Base-by-base conservation (phyloP, 2,113 vertebrate genomes). In the Corvus hawaiiensis region DNA sequence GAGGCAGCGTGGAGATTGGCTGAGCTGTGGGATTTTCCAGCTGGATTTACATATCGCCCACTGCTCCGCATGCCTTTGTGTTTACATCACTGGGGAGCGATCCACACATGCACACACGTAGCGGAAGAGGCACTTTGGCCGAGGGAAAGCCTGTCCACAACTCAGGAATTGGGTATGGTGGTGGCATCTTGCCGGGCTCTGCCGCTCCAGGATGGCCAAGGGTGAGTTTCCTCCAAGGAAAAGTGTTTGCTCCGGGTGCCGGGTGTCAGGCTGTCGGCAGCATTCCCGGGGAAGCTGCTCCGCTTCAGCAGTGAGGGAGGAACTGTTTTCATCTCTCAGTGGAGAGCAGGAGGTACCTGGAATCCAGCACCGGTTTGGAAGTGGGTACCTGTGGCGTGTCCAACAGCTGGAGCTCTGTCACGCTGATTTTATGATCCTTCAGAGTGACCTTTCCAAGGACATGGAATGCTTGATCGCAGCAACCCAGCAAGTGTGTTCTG, bases 21-120 rank as follows among this genome's bases (percentile, higher is more conserved):
- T 54, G 94, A 95, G 96, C 91, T 83, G 76, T 64, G 93, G 96
- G 97, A 95, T 98, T 97, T 97, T 97, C 96, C 96, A 71, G 69
- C 91, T 84, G 83, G 21, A 95, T 94, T 94, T 97, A 83, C 96
- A 90, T 96, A 81, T 96, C 83, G 91, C 95, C 95, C 95, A 93
- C 96, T 88, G 72, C 95, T 96, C 93, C 27, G 97, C 97, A 93
- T 98, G 97, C 98, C 98, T 98, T 98, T 98, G 96, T 97, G 96
- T 98, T 97, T 95, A 91, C 97, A 97, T 98, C 98, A 98, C 81
- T 32, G 37, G 13, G 12, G 71, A 93, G 59, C 77, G 5, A 84
- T 56, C 62, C 91, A 46, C 91, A 46, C 77, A 20, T 59, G n/a
- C 78, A 81, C 90, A 22, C 83, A 77, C 83, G 39, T 14, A 86